phyloP scores from a whole-genome alignment of 2,888 invertebrate species.

The Drosophila robusta region DNA sequence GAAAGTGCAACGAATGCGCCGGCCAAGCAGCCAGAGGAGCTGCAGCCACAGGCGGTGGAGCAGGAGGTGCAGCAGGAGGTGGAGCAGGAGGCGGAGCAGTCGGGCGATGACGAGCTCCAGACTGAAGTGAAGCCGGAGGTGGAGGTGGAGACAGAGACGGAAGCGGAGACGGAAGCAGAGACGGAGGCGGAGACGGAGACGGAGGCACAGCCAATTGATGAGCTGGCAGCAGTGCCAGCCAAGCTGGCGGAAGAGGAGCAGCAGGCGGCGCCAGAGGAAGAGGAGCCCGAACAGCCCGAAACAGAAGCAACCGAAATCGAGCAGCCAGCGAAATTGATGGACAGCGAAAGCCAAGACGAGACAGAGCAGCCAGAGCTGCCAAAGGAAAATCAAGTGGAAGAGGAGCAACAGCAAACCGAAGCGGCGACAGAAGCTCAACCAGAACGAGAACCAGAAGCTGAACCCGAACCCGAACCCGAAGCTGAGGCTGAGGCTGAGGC shows the following conservation, averaged over 20 bases:
- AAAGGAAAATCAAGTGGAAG: conserved; percentile 28
- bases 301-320: conserved; percentile 48
- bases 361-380: conserved; percentile 12
- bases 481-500: conserved; percentile 11
- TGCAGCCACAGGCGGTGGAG: conserved; percentile 1
- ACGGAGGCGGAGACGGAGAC: conserved; percentile 4
- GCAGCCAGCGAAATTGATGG: conserved; percentile 42
- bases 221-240: conserved; percentile 33
- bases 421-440: neutral
- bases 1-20: conserved; percentile 71
- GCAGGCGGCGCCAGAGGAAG: conserved; percentile 3
- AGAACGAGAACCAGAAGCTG: conserved; percentile 4
- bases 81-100: conserved; percentile 54
- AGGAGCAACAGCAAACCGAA: conserved; percentile 9
- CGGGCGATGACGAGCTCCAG: conserved; percentile 65
- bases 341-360: conserved; percentile 47
- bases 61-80: conserved; percentile 23
- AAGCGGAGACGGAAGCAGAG: conserved; percentile 34
- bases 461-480: conserved; percentile 9
- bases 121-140: conserved; percentile 3
- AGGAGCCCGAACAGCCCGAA: conserved; percentile 8
- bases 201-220: conserved; percentile 16
- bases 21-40: conserved; percentile 24
- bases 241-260: conserved; percentile 25
- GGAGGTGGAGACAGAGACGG: conserved; percentile 17